Evolutionary conservation across 2,797 vertebrate species (phyloP), one percentile per base, ranked within the genome.

Genomic region (Danio albolineatus): DNA sequence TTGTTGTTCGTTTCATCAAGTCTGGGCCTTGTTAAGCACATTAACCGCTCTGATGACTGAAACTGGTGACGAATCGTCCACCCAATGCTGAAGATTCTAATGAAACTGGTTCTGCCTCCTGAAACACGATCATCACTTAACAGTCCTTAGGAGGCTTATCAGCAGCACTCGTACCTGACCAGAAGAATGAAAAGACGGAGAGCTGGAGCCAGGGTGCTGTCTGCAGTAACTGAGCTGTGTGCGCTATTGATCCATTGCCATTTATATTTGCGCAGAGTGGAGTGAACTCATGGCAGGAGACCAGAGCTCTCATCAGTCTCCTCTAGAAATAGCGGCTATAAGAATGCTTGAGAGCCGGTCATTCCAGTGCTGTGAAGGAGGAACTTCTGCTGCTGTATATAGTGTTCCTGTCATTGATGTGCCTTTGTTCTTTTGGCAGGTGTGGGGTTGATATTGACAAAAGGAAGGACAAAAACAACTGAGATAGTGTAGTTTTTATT

Each of bases 201-300:
- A 70, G 60, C 39, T 39, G 65, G 85, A 76, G 82, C 78, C 74
- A 81, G 76, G 60, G 76, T 64, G 80, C 72, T 54, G 56, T 79
- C 67, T 71, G 39, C 77, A 85, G 86, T 87, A 85, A 85, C 78
- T 81, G 84, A 87, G 65, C 85, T 73, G 74, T 76, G 79, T 71
- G 57, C 12, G n/a, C 80, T 84, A 87, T 85, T 82, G 82, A 87
- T 86, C 78, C 66, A 77, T 72, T 78, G 69, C 73, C 83, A 84
- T 81, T 84, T 84, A 82, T 81, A 64, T 86, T 83, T 82, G 71
- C 79, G 83, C 80, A 64, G 80, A 79, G 82, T 82, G 76, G 64
- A 84, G 82, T 80, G 85, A 84, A 82, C 61, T 80, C 38, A 64
- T 84, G 83, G 80, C 80, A 76, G 17, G n/a, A 64, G 79, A 78